Evolutionary conservation across 1,140 invertebrate species (phyloP).

Genomic region (Coptotermes formosanus): DNA sequence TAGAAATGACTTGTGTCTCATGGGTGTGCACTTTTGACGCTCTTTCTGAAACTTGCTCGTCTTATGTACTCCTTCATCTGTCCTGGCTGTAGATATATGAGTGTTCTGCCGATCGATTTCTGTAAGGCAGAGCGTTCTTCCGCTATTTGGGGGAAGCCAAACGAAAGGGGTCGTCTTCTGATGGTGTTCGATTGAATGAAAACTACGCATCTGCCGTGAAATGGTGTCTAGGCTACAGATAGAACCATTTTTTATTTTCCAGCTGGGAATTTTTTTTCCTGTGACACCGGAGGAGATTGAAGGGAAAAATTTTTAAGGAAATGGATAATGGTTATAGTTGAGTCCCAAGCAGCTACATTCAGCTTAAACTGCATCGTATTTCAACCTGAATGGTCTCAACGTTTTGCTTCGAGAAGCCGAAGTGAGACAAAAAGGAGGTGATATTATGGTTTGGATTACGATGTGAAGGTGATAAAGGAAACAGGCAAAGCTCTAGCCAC

Average conservation of each 20-base stretch:
- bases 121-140: not conserved
- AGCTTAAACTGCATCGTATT: not conserved
- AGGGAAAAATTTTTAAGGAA: not conserved
- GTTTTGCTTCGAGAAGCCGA: no score
- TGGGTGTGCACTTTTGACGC: not conserved
- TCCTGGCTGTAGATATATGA: not conserved
- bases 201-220: conserved; percentile 17
- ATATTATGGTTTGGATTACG: no score
- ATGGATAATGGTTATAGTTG: not conserved
- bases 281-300: not conserved
- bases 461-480: no score
- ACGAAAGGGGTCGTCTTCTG: not conserved
- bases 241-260: conserved; percentile 18
- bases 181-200: conserved; percentile 6
- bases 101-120: not conserved
- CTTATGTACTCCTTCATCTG: not conserved
- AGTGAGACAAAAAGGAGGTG: no score
- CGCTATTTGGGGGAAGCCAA: not conserved
- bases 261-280: not conserved
- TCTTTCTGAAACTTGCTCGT: not conserved
- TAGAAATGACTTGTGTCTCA: conserved; percentile 8
- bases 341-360: not conserved
- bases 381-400: not conserved
- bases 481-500: no score
- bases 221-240: not conserved